A percentile compares a stretch with the other conserved stretches of the same genome.
phyloP scores from a whole-genome alignment of 2,797 vertebrate species.

The Pantherophis alleghaniensis region DNA sequence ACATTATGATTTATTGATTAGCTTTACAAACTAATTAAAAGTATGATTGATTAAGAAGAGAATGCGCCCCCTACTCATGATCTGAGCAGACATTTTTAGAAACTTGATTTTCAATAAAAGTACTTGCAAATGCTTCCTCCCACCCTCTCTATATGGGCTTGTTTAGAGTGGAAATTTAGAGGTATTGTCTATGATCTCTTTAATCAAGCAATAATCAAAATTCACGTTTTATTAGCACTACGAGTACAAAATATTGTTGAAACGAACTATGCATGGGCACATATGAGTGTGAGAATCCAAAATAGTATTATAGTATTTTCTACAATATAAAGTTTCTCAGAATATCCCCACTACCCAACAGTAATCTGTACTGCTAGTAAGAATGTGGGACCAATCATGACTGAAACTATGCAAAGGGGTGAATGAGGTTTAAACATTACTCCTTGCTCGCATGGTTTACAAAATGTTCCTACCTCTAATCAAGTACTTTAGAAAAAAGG shows the following conservation, averaged over 20 bases:
- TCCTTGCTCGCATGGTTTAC: not conserved
- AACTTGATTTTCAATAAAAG: not conserved
- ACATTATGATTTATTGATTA: not conserved
- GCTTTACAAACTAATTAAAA: not conserved
- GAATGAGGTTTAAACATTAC: not conserved
- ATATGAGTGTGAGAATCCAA: not conserved
- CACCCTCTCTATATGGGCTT: not conserved
- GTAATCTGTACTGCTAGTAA: not conserved
- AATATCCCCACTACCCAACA: not conserved
- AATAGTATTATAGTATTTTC: not conserved
- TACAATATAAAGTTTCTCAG: not conserved
- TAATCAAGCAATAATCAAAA: not conserved
- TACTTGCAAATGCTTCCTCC: not conserved
- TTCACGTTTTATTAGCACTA: not conserved
- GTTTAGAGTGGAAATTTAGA: not conserved
- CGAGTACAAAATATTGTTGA: not conserved
- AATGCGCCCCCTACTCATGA: not conserved
- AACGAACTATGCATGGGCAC: not conserved
- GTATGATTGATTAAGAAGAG: not conserved
- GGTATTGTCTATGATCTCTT: not conserved
- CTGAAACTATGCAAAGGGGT: not conserved
- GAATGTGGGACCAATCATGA: not conserved
- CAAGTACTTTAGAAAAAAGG: not conserved
- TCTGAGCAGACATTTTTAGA: not conserved
- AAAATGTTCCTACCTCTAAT: not conserved